Evolutionary conservation across 2,113 vertebrate genomes (phyloP).

Genomic region (Gymnogyps californianus): DNA sequence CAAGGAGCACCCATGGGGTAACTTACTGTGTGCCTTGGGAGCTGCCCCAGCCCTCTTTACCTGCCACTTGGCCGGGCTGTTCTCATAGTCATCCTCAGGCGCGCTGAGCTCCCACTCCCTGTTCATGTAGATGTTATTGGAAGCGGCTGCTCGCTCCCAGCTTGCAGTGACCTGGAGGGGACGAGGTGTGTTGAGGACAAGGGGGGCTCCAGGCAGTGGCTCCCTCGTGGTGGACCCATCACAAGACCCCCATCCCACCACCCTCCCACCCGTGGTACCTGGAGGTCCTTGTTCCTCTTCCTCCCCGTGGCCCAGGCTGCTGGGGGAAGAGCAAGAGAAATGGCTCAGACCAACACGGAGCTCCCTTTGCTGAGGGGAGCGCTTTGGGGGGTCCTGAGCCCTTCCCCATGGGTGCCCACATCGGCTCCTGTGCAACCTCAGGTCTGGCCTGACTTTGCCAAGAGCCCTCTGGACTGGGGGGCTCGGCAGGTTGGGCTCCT

Average conservation of each 20-base stretch:
- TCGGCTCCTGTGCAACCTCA: neutral
- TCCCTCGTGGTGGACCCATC: neutral
- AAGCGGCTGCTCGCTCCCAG: neutral
- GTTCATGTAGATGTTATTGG: neutral
- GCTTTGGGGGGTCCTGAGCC: neutral
- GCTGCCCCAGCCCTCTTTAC: neutral
- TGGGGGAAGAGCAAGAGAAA: neutral
- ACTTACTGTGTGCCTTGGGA: rapidly evolving
- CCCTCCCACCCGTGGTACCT: neutral
- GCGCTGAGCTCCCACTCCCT: neutral
- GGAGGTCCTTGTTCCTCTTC: neutral
- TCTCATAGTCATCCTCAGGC: neutral
- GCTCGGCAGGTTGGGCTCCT: neutral
- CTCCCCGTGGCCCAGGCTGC: neutral
- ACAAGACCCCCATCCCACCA: too few relatives aligned
- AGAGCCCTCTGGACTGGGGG: neutral
- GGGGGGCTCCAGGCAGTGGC: neutral
- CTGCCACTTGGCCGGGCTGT: neutral
- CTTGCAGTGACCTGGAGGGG: neutral
- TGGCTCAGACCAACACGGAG: neutral
- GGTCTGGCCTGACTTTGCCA: neutral
- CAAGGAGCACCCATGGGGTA: neutral
- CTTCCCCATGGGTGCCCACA: neutral
- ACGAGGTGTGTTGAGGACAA: neutral
- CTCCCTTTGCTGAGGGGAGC: neutral